Evolutionary conservation across 2,888 invertebrate species (phyloP).

Genomic region (Epirrhoe tristata): DNA sequence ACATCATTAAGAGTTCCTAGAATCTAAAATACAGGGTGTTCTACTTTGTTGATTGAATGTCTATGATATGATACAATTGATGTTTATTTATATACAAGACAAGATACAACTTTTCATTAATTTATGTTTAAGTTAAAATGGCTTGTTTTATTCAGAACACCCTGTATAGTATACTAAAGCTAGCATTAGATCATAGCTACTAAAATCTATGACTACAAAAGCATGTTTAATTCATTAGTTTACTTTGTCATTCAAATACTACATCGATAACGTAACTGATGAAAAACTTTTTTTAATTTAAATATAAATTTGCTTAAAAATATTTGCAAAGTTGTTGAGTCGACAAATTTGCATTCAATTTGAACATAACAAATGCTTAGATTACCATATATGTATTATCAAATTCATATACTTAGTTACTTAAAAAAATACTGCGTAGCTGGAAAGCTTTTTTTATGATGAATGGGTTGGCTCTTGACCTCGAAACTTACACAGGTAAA

Average conservation of each 20-base stretch:
- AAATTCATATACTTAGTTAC: too few relatives aligned
- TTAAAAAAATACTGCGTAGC: too few relatives aligned
- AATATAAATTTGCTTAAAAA: not conserved
- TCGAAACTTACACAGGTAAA: too few relatives aligned
- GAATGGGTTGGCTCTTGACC: too few relatives aligned
- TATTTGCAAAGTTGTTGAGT: not conserved
- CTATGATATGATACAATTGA: not conserved
- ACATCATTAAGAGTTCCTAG: slow-evolving; percentile 1
- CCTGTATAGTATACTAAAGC: not conserved
- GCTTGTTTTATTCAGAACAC: not conserved
- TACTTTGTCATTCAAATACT: not conserved
- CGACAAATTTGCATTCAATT: not conserved
- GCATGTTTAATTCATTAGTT: not conserved
- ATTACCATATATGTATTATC: too few relatives aligned
- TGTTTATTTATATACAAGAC: not conserved
- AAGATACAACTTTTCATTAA: not conserved
- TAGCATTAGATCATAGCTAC: not conserved
- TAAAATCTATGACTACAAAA: not conserved
- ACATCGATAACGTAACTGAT: not conserved
- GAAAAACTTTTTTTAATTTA: not conserved
- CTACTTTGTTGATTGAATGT: not conserved
- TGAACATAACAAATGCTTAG: not conserved
- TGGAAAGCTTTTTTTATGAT: too few relatives aligned
- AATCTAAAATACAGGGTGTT: slow-evolving; percentile 4
- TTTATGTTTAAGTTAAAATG: not conserved